Conservation (phyloP, 2,113 vertebrate species). For the Cynocephalus volans region DNA sequence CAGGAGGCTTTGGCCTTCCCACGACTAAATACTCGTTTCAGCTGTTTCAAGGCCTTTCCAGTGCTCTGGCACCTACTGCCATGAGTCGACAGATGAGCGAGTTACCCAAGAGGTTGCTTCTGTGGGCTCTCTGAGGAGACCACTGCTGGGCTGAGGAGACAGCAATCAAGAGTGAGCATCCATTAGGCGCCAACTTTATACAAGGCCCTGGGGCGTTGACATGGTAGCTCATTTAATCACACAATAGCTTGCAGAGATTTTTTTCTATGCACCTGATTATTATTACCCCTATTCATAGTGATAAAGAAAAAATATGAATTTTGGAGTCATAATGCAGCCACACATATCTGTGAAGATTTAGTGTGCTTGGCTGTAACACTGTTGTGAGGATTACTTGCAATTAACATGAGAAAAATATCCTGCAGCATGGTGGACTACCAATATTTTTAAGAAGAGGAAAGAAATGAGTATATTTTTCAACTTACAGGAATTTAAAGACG, state of each 20-base stretch:
- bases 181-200: background rate
- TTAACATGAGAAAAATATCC: background rate
- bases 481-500: background rate
- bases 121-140: background rate
- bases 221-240: background rate
- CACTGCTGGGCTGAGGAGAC: background rate
- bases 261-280: background rate
- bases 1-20: background rate
- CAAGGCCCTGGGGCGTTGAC: background rate
- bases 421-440: background rate
- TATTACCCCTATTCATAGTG: background rate
- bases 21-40: background rate
- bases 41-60: background rate
- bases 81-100: background rate
- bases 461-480: conserved; percentile 22
- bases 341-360: background rate
- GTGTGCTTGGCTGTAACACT: background rate
- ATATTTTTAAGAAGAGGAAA: conserved; percentile 14
- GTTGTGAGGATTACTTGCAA: background rate
- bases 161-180: background rate
- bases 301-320: background rate
- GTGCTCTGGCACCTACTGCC: background rate
- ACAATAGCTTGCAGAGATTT: background rate
- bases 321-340: background rate
- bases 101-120: background rate